phyloP scores from a whole-genome alignment of 2,797 vertebrate genomes.

The Monodelphis domestica region DNA sequence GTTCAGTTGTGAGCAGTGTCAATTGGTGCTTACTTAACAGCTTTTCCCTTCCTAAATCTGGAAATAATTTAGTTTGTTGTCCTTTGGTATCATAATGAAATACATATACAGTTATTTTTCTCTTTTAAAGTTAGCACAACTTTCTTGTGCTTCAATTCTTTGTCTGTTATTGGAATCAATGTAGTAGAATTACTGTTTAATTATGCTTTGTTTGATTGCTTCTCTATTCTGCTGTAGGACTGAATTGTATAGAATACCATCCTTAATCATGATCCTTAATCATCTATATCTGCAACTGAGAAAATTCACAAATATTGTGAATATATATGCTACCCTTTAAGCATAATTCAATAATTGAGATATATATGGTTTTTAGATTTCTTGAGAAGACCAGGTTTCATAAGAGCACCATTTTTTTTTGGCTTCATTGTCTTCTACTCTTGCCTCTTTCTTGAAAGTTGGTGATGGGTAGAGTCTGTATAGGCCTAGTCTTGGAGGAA shows the following conservation, averaged over 20 bases:
- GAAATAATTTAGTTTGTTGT: slow-evolving; percentile 67
- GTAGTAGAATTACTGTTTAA: slow-evolving; percentile 5
- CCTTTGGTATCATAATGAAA: slow-evolving; percentile 44
- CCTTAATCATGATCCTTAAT: slow-evolving; percentile 43
- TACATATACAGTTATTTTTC: slow-evolving; percentile 25
- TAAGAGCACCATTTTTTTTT: neutral
- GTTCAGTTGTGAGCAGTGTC: slow-evolving; percentile 64
- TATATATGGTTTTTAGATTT: neutral
- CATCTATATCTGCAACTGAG: slow-evolving; percentile 26
- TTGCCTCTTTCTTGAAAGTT: slow-evolving; percentile 37
- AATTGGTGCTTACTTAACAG: slow-evolving; percentile 67
- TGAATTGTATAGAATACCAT: slow-evolving; percentile 5
- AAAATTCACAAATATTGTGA: slow-evolving; percentile 23
- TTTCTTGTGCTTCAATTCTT: slow-evolving; percentile 26
- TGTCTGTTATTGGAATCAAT: slow-evolving; percentile 35
- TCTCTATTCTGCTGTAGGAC: slow-evolving; percentile 6
- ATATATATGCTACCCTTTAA: neutral
- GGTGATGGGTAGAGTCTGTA: neutral
- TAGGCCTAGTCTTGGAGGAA: neutral
- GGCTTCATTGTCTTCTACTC: slow-evolving; percentile 15
- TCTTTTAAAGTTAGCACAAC: slow-evolving; percentile 50
- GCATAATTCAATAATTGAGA: slow-evolving; percentile 36
- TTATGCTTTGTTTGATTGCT: neutral
- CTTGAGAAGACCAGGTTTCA: neutral
- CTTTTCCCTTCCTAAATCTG: slow-evolving; percentile 43